These are phyloP conservation scores for Tinamus guttatus DNA, from an alignment of 2,113 vertebrate species.

Conservation along the genomic window DNA sequence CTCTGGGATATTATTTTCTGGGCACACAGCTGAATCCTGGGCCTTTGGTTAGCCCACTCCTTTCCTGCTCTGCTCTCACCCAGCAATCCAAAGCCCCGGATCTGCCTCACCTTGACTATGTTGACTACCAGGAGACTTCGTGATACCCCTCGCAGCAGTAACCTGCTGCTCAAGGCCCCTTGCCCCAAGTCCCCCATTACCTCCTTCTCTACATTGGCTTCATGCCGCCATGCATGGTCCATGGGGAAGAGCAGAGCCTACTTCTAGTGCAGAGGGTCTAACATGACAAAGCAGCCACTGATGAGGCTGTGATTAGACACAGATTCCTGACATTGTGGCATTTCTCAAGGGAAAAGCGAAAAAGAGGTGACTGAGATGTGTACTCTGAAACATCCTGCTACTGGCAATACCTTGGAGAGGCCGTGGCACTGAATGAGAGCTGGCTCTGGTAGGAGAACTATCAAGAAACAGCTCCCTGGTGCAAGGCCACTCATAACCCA, in stretches of 20 bases:
- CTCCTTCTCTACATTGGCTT: neutral
- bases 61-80: neutral
- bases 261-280: fast-evolving
- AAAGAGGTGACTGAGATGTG: neutral
- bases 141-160: neutral
- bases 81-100: neutral
- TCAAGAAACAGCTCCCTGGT: neutral
- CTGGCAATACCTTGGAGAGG: neutral
- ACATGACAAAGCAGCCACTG: fast-evolving
- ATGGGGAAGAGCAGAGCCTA: fast-evolving
- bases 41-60: neutral
- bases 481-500: neutral
- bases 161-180: neutral
- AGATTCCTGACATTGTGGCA: neutral
- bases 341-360: neutral
- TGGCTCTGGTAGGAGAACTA: neutral
- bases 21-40: neutral
- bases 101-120: neutral
- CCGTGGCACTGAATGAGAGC: neutral
- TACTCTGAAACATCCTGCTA: neutral
- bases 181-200: neutral
- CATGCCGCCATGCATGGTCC: fast-evolving
- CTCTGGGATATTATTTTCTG: neutral
- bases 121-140: neutral
- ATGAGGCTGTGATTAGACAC: neutral